Evolutionary conservation across 23 tunicate species (phyloP).

Genomic region (Trididemnum clinides): DNA sequence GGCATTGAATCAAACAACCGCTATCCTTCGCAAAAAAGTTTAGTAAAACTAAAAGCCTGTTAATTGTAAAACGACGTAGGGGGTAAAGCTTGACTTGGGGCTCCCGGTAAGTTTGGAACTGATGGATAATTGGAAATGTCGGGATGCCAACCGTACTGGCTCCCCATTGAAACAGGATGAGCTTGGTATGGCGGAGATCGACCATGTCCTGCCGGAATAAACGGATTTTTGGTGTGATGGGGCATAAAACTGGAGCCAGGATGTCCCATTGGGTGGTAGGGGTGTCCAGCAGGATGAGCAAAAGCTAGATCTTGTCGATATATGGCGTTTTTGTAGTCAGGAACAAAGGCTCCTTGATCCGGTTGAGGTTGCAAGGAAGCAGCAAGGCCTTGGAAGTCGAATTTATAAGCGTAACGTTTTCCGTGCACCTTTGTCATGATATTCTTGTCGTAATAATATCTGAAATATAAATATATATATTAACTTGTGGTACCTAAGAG

Average conservation of each 20-base stretch:
- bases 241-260: constrained; percentile 38
- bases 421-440: constrained; percentile 99
- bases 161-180: constrained; percentile 37
- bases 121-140: constrained; percentile 41
- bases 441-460: constrained; percentile 99
- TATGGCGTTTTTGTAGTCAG: constrained; percentile 57
- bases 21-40: too few relatives aligned
- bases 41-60: too few relatives aligned
- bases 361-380: constrained; percentile 95
- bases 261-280: constrained; percentile 62
- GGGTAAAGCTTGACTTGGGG: constrained; percentile 74
- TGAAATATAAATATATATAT: constrained; percentile 8
- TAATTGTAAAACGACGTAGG: constrained; percentile 93
- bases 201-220: constrained; percentile 49
- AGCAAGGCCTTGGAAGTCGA: constrained; percentile 97
- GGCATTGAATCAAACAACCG: too few relatives aligned
- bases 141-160: constrained; percentile 68
- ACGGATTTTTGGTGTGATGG: constrained; percentile 50
- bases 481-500: too few relatives aligned
- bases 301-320: constrained; percentile 60
- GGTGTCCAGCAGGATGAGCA: constrained; percentile 41
- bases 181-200: constrained; percentile 64
- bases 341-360: constrained; percentile 60
- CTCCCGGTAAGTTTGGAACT: constrained; percentile 37
- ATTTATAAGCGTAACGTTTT: constrained; percentile 99